Percentiles rank a stretch among this genome's conserved stretches.
phyloP scores from a whole-genome alignment of 2,797 vertebrate genomes.

The Pangasius larnaudii region DNA sequence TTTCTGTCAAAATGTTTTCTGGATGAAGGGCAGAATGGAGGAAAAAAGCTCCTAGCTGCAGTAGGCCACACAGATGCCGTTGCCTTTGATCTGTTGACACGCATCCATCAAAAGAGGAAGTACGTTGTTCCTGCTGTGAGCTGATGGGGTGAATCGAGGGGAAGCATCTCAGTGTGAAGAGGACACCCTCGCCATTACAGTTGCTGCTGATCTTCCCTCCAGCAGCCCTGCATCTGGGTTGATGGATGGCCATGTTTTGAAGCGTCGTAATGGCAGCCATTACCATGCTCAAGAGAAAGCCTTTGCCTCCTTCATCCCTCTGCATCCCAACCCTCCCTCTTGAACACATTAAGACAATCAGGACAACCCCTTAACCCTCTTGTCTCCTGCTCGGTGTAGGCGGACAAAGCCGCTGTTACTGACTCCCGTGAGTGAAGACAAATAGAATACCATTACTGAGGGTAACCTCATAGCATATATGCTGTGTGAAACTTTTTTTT shows the following conservation, averaged over 20 bases:
- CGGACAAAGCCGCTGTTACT: conserved; percentile 29
- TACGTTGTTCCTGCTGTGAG: background rate
- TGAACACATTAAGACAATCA: conserved; percentile 56
- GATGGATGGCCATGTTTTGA: conserved; percentile 38
- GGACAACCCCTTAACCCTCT: conserved; percentile 50
- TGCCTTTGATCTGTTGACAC: conserved; percentile 33
- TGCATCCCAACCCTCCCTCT: background rate
- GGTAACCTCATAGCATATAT: background rate
- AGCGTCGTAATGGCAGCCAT: conserved; percentile 48
- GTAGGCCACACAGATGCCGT: background rate
- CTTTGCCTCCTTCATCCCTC: conserved; percentile 8
- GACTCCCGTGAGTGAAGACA: conserved; percentile 40
- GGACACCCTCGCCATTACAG: conserved; percentile 37
- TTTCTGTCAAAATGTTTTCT: background rate
- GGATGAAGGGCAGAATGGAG: background rate
- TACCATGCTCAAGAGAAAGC: conserved; percentile 25
- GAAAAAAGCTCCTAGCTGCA: background rate
- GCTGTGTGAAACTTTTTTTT: background rate
- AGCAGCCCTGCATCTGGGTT: conserved; percentile 13
- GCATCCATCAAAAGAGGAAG: conserved; percentile 22
- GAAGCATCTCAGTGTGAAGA: conserved; percentile 35
- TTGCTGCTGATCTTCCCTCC: conserved; percentile 32
- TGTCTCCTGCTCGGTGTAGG: conserved; percentile 37
- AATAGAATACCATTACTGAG: conserved; percentile 8
- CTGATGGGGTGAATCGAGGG: conserved; percentile 38